A percentile compares a stretch with the other conserved stretches of the same genome.
Evolutionary conservation across 2,113 vertebrate species (phyloP).

Genomic region (Ranitomeya variabilis): DNA sequence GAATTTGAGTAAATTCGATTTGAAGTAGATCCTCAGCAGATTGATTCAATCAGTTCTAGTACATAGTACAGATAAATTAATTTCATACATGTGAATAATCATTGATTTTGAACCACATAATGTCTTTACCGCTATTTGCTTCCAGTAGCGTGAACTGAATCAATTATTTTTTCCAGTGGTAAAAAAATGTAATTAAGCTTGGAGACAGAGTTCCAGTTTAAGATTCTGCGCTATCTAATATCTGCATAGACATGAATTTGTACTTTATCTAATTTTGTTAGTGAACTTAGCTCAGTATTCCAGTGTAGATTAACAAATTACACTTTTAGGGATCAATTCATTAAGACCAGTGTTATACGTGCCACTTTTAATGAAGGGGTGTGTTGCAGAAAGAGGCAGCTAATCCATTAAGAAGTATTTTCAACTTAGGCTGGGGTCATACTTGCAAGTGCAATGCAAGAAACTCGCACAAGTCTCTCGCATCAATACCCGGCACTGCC

Average conservation of each 20-base stretch:
- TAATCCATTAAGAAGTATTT: no score
- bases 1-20: no score
- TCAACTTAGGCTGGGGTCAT: no score
- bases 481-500: no score
- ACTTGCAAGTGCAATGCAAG: no score
- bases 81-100: not conserved
- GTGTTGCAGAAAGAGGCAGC: no score
- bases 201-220: not conserved
- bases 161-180: constrained; percentile 1
- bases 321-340: not conserved
- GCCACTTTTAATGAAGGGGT: no score
- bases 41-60: no score
- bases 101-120: not conserved
- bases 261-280: not conserved
- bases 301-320: not conserved
- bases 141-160: not conserved
- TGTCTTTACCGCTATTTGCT: no score
- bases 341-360: no score
- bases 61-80: not conserved
- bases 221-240: not conserved
- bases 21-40: no score
- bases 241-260: constrained; percentile 8
- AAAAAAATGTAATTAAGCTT: not conserved
- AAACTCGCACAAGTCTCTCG: no score
- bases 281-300: constrained; percentile 9